Percentiles rank a stretch among this genome's conserved stretches.
Conservation (phyloP, 2,888 invertebrate species). For the Amphipyra tragopoginis region DNA sequence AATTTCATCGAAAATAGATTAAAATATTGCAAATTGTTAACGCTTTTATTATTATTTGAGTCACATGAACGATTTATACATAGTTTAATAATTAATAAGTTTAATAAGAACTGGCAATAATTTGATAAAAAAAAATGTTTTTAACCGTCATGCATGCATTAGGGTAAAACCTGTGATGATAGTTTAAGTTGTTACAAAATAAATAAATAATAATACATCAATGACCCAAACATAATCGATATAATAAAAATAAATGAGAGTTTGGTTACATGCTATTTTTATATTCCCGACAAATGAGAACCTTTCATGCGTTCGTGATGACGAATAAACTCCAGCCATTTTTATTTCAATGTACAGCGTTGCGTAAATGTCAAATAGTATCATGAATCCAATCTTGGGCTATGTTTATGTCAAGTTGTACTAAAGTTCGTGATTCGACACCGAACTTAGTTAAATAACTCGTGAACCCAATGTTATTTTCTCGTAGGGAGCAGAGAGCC, state of each 20-base stretch:
- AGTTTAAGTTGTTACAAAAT: too few relatives aligned
- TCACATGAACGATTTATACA: too few relatives aligned
- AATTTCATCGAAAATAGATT: neutral
- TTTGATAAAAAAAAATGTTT: too few relatives aligned
- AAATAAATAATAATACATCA: too few relatives aligned
- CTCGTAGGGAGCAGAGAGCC: constrained; percentile 22
- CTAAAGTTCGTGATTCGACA: constrained; percentile 12
- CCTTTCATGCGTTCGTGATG: neutral
- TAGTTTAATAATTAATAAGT: too few relatives aligned
- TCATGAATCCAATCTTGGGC: constrained; percentile 15
- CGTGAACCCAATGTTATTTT: constrained; percentile 37
- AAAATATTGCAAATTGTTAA: too few relatives aligned
- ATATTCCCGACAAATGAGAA: neutral
- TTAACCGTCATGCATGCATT: too few relatives aligned
- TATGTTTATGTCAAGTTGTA: constrained; percentile 21
- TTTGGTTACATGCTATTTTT: neutral
- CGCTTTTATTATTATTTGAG: too few relatives aligned
- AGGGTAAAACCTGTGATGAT: too few relatives aligned
- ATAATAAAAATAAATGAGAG: neutral
- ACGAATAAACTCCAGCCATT: constrained; percentile 6
- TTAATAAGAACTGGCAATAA: too few relatives aligned
- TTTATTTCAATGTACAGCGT: constrained; percentile 16
- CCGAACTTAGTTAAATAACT: constrained; percentile 41
- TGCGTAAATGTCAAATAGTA: constrained; percentile 18
- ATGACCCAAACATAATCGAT: too few relatives aligned